Conservation (phyloP, 2,797 vertebrate species). For the Cirrhinus mrigala region DNA sequence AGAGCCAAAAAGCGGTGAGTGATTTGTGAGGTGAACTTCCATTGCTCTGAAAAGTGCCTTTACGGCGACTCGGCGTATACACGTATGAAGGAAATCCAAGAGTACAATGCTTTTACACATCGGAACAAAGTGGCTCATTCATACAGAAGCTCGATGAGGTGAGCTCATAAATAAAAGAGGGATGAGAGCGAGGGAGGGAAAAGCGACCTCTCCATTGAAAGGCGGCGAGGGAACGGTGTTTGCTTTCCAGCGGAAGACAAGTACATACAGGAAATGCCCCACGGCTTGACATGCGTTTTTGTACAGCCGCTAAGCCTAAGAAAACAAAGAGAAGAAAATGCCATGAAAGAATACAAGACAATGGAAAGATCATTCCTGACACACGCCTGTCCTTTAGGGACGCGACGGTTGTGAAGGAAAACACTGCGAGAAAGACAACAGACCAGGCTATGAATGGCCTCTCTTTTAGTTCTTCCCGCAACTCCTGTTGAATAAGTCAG, state of each 20-base stretch:
- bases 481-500: slow-evolving; percentile 56
- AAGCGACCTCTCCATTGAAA: slow-evolving; percentile 34
- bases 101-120: slow-evolving; percentile 71
- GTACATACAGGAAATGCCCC: slow-evolving; percentile 65
- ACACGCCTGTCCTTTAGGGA: slow-evolving; percentile 4
- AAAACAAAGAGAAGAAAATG: slow-evolving; percentile 45
- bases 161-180: slow-evolving; percentile 70
- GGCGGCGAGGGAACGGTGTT: slow-evolving; percentile 49
- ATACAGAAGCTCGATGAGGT: slow-evolving; percentile 64
- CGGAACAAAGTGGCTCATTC: slow-evolving; percentile 57
- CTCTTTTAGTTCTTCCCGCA: slow-evolving; percentile 54
- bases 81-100: slow-evolving; percentile 48
- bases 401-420: neutral
- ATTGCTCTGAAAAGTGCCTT: slow-evolving; percentile 56
- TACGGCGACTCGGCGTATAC: slow-evolving; percentile 9
- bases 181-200: slow-evolving; percentile 58
- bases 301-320: slow-evolving; percentile 47
- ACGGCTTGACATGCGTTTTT: slow-evolving; percentile 68
- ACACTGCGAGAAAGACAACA: neutral
- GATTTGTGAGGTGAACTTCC: slow-evolving; percentile 73
- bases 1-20: slow-evolving; percentile 63
- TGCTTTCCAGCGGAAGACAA: slow-evolving; percentile 62
- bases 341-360: slow-evolving; percentile 22
- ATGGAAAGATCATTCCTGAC: slow-evolving; percentile 36
- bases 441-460: slow-evolving; percentile 51